Base-by-base conservation (phyloP, 2,113 vertebrate species). In the Zeus faber region DNA sequence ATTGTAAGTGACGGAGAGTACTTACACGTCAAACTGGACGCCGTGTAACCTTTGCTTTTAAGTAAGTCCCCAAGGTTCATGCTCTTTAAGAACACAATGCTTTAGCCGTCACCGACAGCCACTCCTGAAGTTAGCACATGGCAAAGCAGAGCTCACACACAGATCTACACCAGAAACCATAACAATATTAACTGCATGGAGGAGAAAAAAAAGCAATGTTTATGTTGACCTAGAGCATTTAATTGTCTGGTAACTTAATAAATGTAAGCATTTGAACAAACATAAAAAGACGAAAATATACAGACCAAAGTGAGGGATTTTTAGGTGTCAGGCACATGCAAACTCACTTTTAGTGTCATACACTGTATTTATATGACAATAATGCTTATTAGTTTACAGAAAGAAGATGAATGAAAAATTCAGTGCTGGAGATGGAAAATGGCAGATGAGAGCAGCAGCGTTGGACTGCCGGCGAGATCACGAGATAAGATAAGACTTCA, bases 81-180 rank as follows among this genome's bases (percentile, higher is more conserved):
- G 79, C 77, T 79, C 49, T 78, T 62, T 68, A 59, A 61, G 62
- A 62, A 77, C 62, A 70, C 47, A 81, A 23, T 21, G 67, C 55
- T 85, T 73, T 54, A 83, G 72, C 61, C 77, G 58, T 76, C 77
- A 78, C 47, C 56, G 52, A 35, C 50, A 66, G 48, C 61, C 29
- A 33, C 8, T 62, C 78, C 77, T 76, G 51, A 77, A 58, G 60
- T 78, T 74, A 77, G 68, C 51, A 73, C 57, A 62, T 37, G 58
- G 76, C 66, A 71, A 69, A 79, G 62, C 49, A 78, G 33, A 83
- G 35, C 80, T 66, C 71, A 23, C 75, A 73, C 53, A 48, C 14
- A 49, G 2, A 49, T 37, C 20, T 14, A 74, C 5, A 56, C 55
- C 64, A 20, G 41, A 55, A 67, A 41, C 47, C 64, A 56, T 44